A percentile compares a stretch with the other conserved stretches of the same genome.
Evolutionary conservation across 2,113 vertebrate species (phyloP).

Genomic region (Pelecanus crispus): DNA sequence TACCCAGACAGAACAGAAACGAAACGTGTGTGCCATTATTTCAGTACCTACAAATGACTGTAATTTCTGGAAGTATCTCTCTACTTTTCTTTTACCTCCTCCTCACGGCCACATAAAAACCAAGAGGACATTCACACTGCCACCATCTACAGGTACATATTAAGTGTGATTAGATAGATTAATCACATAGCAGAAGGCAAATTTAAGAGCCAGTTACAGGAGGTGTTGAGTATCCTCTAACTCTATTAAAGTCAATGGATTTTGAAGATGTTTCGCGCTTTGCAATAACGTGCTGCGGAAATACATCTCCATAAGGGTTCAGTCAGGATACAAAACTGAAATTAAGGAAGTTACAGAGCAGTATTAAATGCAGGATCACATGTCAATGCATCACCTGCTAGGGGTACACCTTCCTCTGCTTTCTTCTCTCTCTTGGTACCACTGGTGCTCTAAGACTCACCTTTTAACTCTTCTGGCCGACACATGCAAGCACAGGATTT

Average conservation of each 20-base stretch:
- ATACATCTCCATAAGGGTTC: background rate
- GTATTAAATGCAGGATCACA: background rate
- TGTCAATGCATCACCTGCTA: background rate
- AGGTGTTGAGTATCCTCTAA: background rate
- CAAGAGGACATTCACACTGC: background rate
- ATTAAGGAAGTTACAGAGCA: background rate
- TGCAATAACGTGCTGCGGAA: background rate
- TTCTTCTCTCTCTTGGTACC: background rate
- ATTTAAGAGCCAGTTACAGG: slow-evolving; percentile 21
- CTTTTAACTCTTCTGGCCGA: background rate
- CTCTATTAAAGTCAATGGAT: slow-evolving; percentile 13
- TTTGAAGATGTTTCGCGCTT: background rate
- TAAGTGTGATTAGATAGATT: slow-evolving; percentile 18
- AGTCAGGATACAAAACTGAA: background rate
- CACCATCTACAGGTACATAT: slow-evolving; percentile 16
- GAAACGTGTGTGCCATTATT: slow-evolving; percentile 62
- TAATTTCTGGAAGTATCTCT: slow-evolving; percentile 53
- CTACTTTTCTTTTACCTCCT: background rate
- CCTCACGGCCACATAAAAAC: slow-evolving; percentile 1
- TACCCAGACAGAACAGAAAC: slow-evolving; percentile 72
- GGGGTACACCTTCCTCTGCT: background rate
- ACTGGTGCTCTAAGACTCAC: background rate
- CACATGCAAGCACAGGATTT: background rate
- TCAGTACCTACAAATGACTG: slow-evolving; percentile 67
- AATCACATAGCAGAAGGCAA: slow-evolving; percentile 28